A percentile compares a stretch with the other conserved stretches of the same genome.
phyloP scores from a whole-genome alignment of 2,888 invertebrate species.

The Thymelicus lineola region DNA sequence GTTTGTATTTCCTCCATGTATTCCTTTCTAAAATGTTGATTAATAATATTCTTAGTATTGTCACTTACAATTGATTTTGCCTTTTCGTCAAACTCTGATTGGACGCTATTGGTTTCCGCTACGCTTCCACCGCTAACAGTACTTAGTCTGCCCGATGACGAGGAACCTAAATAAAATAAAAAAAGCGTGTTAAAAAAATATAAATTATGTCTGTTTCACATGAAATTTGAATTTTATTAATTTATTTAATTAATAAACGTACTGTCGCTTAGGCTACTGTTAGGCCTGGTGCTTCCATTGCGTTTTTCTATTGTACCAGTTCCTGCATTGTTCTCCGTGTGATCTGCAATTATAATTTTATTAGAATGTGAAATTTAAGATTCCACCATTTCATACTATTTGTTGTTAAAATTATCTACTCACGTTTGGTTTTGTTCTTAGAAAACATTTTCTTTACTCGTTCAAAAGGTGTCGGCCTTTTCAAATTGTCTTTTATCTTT shows the following conservation, averaged over 20 bases:
- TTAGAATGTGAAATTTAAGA: background rate
- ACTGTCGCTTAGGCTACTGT: conserved; percentile 81
- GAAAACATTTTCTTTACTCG: conserved; percentile 90
- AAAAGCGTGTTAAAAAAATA: too few relatives aligned
- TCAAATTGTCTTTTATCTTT: conserved; percentile 90
- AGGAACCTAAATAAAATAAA: conserved; percentile 88
- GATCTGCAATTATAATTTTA: conserved; percentile 57
- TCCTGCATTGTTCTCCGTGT: conserved; percentile 62
- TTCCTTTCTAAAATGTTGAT: too few relatives aligned
- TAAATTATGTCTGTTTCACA: background rate
- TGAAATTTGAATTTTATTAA: background rate
- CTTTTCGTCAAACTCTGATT: conserved; percentile 93
- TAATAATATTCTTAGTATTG: too few relatives aligned
- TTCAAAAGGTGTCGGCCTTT: conserved; percentile 92
- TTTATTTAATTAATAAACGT: conserved; percentile 49
- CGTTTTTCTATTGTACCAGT: conserved; percentile 75
- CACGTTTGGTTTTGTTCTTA: conserved; percentile 85
- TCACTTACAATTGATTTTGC: conserved; percentile 76
- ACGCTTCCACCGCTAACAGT: conserved; percentile 92
- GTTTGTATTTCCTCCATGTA: too few relatives aligned
- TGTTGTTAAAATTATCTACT: conserved; percentile 45
- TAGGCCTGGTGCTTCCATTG: conserved; percentile 76
- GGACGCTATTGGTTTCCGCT: conserved; percentile 92
- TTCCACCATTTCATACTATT: background rate
- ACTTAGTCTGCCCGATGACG: conserved; percentile 93